Base-by-base conservation (phyloP, 1,140 invertebrate species). In the Heliothis subflexa region DNA sequence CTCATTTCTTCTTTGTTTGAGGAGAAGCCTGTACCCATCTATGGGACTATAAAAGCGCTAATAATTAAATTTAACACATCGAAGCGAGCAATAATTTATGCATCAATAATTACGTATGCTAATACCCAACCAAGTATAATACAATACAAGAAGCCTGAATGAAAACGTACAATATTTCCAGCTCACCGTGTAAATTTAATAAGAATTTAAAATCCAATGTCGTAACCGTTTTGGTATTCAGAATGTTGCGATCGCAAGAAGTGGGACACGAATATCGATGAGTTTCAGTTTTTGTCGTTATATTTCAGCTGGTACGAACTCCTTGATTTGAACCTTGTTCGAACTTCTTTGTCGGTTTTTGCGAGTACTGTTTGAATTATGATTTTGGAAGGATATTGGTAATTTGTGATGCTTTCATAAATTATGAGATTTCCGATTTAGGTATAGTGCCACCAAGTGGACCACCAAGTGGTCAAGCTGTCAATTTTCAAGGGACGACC, bases 201-300 rank as follows among this genome's bases (percentile, higher is more conserved):
- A 75, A 62, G 47, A 75, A 75, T 75, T 75, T 62, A 75, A 75
- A 75, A 75, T 75, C 59, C 21, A 25, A 52, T 75, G 47, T 62
- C 49, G 55, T 54, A 55, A 75, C 45, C 59, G 14, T 62, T 75
- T 75, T 75, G 47, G 55, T 74, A 75, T 75, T 75, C 73, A 75
- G n/a, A 50, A 45, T 64, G 73, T 64, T 16, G 73, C 40, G 73
- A 50, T 33, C 55, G 57, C 25, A 64, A 57, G 47, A 62, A 75
- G 21, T 62, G 40, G 57, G 73, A 64, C 72, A 75, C 57, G 73
- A 75, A 64, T 75, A 75, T 75, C 59, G 73, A 75, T 62, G 73
- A 75, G 73, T n/a, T 50, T 21, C 5, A 52, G 47, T 70, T 66
- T 66, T 70, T 70, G 16, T 50, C 66, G 21, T 73, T 21, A 59